Percentiles rank a stretch among this genome's conserved stretches.
These are phyloP conservation scores for Nanorana parkeri DNA, from an alignment of 2,113 vertebrate genomes.

Conservation along the genomic window DNA sequence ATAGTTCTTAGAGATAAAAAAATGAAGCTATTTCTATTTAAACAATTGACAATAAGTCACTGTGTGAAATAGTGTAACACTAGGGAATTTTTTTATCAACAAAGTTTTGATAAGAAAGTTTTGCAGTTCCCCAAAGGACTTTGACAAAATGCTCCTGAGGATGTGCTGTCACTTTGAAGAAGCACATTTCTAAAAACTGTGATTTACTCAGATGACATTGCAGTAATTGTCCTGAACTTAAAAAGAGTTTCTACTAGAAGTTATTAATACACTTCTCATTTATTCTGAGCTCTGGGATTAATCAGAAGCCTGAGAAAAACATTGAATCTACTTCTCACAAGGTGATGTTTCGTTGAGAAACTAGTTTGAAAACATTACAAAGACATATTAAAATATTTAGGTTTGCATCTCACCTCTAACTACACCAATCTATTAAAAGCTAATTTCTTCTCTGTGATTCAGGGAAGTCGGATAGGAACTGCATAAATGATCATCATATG, in stretches of 20 bases:
- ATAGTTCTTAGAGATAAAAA: too few species aligned
- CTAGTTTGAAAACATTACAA: not conserved
- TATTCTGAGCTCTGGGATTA: constrained; percentile 42
- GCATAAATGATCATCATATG: too few species aligned
- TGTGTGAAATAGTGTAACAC: not conserved
- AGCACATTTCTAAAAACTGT: constrained; percentile 48
- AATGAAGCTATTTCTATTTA: not conserved
- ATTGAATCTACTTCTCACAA: constrained; percentile 24
- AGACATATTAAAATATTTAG: too few species aligned
- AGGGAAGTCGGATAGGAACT: too few species aligned
- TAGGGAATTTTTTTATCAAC: constrained; percentile 7
- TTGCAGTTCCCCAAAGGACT: constrained; percentile 42
- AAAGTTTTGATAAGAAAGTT: constrained; percentile 39
- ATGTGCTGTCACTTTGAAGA: constrained; percentile 50
- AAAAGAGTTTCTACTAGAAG: constrained; percentile 38
- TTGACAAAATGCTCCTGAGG: constrained; percentile 51
- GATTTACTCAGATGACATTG: constrained; percentile 55
- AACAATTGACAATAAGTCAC: not conserved
- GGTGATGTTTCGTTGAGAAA: not conserved
- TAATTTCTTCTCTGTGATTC: too few species aligned
- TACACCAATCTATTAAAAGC: too few species aligned
- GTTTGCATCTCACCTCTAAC: too few species aligned
- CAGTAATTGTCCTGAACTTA: constrained; percentile 50
- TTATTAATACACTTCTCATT: constrained; percentile 51
- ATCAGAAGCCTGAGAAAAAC: constrained; percentile 33